Evolutionary conservation across 2,113 vertebrate species (phyloP).

Genomic region (Sakesphorus luctuosus): DNA sequence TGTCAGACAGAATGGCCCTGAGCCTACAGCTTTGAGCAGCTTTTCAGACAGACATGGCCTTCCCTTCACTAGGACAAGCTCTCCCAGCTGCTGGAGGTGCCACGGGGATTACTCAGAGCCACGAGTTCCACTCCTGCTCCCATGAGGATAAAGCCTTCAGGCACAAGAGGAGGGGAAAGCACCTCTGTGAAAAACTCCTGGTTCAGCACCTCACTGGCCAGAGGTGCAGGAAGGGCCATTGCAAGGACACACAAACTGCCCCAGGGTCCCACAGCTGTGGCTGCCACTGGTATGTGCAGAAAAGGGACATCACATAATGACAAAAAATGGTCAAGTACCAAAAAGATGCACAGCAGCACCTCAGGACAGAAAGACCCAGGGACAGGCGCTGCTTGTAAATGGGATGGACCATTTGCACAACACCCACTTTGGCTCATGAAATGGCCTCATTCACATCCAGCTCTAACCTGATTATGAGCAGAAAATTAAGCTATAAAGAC

Average conservation of each 20-base stretch:
- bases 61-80: not conserved
- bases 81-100: not conserved
- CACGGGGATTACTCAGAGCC: not conserved
- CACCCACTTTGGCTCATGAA: not conserved
- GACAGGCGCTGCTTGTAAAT: not conserved
- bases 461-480: slow-evolving; percentile 13
- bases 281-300: rapidly evolving
- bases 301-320: not conserved
- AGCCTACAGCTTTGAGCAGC: not conserved
- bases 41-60: not conserved
- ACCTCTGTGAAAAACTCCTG: not conserved
- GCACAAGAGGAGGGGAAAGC: not conserved
- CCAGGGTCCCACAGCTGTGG: rapidly evolving
- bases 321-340: not conserved
- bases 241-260: not conserved
- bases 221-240: not conserved
- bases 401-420: not conserved
- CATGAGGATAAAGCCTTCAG: rapidly evolving
- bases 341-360: not conserved
- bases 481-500: slow-evolving; percentile 54
- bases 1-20: not conserved
- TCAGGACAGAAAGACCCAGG: not conserved
- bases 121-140: rapidly evolving
- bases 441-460: not conserved
- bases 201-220: not conserved